Base-by-base conservation (phyloP, 2,113 vertebrate species). In the Falcunculus frontatus region DNA sequence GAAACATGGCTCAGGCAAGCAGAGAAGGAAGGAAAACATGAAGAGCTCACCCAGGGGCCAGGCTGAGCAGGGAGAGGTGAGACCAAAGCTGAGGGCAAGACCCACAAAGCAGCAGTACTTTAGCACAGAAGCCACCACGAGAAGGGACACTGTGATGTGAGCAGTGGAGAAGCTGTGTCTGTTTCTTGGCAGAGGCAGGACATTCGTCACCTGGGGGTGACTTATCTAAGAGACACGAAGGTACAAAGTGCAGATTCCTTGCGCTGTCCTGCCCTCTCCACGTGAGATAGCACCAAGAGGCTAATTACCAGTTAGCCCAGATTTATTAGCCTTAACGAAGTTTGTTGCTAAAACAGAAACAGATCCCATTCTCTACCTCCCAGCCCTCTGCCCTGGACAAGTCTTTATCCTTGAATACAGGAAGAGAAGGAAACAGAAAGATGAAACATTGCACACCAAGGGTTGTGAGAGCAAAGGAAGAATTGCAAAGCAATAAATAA, bases 381-480 rank as follows among this genome's bases (percentile, higher is more conserved):
- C 62, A 60, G 33, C 27, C 65, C 65, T 76, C 63, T 63, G 63
- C 50, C 37, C 18, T 25, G 50, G 49, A 35, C 78, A 53, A 57
- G 41, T 15, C n/a, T 73, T 91, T 4, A 77, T 32, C 35, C 87
- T 44, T 69, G 55, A 73, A 74, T 11, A 56, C 63, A 77, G 55
- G 78, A 90, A 94, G 30, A 55, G 49, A 60, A 81, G 64, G 65
- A 87, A 91, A 77, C 22, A 52, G 47, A 67, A 70, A 94, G 82
- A 74, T 39, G 33, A 94, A 93, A 79, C 73, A 52, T 52, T 59
- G 37, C 35, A 21, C 15, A 21, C 15, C 20, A 17, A 88, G 72
- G 82, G 63, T 39, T 63, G 67, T 0, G 0, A 77, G 86, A 93
- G 63, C 53, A 57, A 26, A 35, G 88, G 55, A 79, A 85, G 55